Percentiles rank a stretch among this genome's conserved stretches.
Evolutionary conservation across 2,113 vertebrate species (phyloP).

Genomic region (Campylorhamphus procurvoides): DNA sequence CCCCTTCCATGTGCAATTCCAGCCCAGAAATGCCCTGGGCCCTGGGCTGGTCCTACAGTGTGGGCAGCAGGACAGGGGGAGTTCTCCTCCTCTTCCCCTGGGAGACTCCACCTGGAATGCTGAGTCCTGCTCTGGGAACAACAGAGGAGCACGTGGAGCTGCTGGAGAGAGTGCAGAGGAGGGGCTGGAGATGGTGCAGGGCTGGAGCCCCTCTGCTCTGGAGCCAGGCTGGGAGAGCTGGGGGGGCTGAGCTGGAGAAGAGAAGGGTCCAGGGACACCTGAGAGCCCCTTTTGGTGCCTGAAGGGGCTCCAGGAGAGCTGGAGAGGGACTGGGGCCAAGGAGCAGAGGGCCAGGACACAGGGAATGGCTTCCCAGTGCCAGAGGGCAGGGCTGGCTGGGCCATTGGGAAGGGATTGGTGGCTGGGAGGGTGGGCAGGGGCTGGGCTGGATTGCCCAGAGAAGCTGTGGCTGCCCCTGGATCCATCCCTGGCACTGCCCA

Average conservation of each 20-base stretch:
- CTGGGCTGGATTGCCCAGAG: not conserved
- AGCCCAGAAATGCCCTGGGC: not conserved
- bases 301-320: not conserved
- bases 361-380: not conserved
- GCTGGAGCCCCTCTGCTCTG: not conserved
- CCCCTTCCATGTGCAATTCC: not conserved
- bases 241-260: accelerated
- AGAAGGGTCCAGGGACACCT: not conserved
- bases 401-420: not conserved
- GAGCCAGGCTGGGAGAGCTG: not conserved
- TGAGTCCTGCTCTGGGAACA: not conserved
- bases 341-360: not conserved
- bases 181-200: not conserved
- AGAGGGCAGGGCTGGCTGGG: not conserved
- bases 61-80: not conserved
- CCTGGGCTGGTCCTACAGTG: not conserved
- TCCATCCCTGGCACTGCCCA: not conserved
- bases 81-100: not conserved
- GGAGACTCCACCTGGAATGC: not conserved
- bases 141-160: not conserved
- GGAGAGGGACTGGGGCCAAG: not conserved
- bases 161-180: not conserved
- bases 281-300: not conserved
- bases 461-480: not conserved
- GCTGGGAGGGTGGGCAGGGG: not conserved